Evolutionary conservation across 2,113 vertebrate species (phyloP).

Genomic region (Xyrauchen texanus): DNA sequence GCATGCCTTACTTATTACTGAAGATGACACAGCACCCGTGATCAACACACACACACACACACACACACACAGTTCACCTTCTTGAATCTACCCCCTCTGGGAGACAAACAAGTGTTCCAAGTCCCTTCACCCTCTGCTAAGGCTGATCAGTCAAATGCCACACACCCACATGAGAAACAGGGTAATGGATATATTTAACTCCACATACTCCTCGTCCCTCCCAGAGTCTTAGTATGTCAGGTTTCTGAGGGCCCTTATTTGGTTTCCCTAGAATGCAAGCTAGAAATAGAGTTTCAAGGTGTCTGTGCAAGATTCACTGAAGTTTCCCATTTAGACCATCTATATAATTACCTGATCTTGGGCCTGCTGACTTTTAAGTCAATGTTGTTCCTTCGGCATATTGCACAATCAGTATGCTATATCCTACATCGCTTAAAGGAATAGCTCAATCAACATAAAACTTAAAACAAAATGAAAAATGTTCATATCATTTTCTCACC

Average conservation of each 20-base stretch:
- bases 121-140: constrained; percentile 18
- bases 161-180: constrained; percentile 34
- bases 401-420: background rate
- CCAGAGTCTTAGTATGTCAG: constrained; percentile 28
- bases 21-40: constrained; percentile 33
- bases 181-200: constrained; percentile 58
- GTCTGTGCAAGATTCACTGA: constrained; percentile 20
- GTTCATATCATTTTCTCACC: too few relatives aligned
- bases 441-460: too few relatives aligned
- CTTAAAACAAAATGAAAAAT: too few relatives aligned
- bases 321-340: background rate
- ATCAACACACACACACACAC: background rate
- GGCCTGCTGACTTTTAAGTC: background rate
- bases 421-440: background rate
- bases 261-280: constrained; percentile 51
- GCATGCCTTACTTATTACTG: constrained; percentile 24
- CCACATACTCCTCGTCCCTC: constrained; percentile 36
- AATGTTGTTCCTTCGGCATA: background rate
- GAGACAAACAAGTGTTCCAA: constrained; percentile 31
- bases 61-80: constrained; percentile 11
- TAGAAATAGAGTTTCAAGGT: constrained; percentile 54
- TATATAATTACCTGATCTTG: background rate
- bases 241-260: constrained; percentile 57
- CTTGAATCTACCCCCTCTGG: constrained; percentile 15
- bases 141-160: constrained; percentile 41